Evolutionary conservation across 2,888 invertebrate species (phyloP).

Genomic region (Apotomis capreana): DNA sequence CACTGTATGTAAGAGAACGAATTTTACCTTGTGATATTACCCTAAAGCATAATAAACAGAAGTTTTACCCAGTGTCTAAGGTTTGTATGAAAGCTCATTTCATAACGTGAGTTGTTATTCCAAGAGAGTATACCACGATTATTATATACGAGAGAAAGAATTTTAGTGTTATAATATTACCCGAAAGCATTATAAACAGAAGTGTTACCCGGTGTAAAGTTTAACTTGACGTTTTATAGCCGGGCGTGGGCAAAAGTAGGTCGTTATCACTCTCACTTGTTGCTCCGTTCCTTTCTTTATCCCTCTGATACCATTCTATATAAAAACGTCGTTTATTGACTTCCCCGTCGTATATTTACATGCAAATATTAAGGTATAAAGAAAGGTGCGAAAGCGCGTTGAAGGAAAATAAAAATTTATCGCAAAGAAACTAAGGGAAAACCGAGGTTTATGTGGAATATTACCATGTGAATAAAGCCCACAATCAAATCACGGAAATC

Average conservation of each 20-base stretch:
- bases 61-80: too few species aligned
- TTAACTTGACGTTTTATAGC: slow-evolving; percentile 50
- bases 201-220: slow-evolving; percentile 21
- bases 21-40: too few species aligned
- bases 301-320: slow-evolving; percentile 28
- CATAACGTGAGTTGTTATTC: background rate
- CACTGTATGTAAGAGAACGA: too few species aligned
- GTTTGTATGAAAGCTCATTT: background rate
- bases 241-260: slow-evolving; percentile 55
- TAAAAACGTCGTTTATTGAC: slow-evolving; percentile 34
- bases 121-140: background rate
- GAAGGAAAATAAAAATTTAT: slow-evolving; percentile 23
- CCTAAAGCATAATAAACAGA: too few species aligned
- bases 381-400: slow-evolving; percentile 29
- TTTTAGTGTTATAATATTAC: background rate
- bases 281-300: slow-evolving; percentile 41
- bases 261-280: slow-evolving; percentile 47
- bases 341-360: slow-evolving; percentile 36
- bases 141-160: slow-evolving; percentile 5
- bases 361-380: slow-evolving; percentile 35
- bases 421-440: slow-evolving; percentile 6
- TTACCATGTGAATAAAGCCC: slow-evolving; percentile 17
- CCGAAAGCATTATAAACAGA: slow-evolving; percentile 25
- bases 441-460: slow-evolving; percentile 20
- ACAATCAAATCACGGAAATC: background rate